Conservation (phyloP, 1,140 invertebrate species). For the Euschistus heros region DNA sequence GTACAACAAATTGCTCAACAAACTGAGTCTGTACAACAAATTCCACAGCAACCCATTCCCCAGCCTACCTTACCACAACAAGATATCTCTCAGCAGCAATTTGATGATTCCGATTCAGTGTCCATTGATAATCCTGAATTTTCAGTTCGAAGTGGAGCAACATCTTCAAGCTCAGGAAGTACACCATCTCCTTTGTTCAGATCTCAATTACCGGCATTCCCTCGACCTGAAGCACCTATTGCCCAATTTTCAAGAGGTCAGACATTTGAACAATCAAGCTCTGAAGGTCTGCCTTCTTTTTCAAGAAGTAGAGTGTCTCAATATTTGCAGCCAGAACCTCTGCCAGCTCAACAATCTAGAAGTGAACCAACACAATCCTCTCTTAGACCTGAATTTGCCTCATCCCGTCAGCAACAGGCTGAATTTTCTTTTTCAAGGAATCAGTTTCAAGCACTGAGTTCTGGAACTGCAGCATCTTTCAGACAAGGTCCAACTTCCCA, state of each 20-base stretch:
- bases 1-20: constrained; percentile 18
- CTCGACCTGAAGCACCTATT: no score
- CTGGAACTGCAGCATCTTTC: background rate
- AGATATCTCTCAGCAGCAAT: constrained; percentile 21
- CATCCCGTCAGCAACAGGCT: constrained; percentile 8
- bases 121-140: constrained; percentile 27
- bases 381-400: background rate
- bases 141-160: background rate
- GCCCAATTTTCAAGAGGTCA: no score
- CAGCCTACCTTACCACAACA: constrained; percentile 17
- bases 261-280: no score
- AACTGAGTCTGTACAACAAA: constrained; percentile 15
- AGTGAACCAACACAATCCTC: background rate
- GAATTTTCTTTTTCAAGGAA: background rate
- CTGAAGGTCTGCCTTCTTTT: no score
- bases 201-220: no score
- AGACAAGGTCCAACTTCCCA: constrained; percentile 1
- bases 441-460: background rate
- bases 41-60: constrained; percentile 18
- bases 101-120: constrained; percentile 25
- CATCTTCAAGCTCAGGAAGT: background rate
- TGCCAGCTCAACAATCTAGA: background rate
- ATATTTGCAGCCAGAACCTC: constrained; percentile 1
- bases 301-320: no score
- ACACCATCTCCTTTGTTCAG: background rate